A percentile compares a stretch with the other conserved stretches of the same genome.
These are phyloP conservation scores for Pungitius pungitius DNA, from an alignment of 2,113 vertebrate species.

Conservation along the genomic window DNA sequence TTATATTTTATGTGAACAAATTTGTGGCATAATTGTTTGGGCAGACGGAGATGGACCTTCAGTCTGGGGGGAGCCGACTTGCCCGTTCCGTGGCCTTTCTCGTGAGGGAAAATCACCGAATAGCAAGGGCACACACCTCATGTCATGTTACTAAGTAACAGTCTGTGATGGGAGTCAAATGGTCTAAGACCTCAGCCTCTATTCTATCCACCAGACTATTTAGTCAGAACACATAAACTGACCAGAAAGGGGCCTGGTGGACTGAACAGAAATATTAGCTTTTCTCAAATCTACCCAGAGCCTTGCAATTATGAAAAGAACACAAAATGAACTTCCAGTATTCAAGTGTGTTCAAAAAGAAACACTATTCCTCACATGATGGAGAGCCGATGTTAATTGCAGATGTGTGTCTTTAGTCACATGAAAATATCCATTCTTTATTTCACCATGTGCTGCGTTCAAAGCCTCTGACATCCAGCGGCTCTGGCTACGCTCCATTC, in stretches of 20 bases:
- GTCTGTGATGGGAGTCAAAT: conserved; percentile 23
- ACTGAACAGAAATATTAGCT: conserved; percentile 1
- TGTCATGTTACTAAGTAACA: conserved; percentile 54
- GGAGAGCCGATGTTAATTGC: neutral
- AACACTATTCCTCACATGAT: neutral
- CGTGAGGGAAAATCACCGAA: conserved; percentile 57
- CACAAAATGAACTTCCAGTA: neutral
- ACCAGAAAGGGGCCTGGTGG: conserved; percentile 10
- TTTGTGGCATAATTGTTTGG: conserved; percentile 72
- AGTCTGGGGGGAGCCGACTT: conserved; percentile 61
- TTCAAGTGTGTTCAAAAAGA: neutral
- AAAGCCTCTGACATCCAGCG: conserved; percentile 15
- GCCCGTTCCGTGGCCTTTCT: conserved; percentile 34
- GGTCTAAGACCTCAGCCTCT: conserved; percentile 15
- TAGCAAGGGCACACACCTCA: conserved; percentile 56
- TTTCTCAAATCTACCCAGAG: neutral
- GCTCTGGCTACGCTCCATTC: conserved; percentile 29
- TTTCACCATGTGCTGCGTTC: conserved; percentile 30
- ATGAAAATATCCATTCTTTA: conserved; percentile 12
- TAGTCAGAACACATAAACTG: conserved; percentile 11
- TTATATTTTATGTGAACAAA: conserved; percentile 75
- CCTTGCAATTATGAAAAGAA: neutral
- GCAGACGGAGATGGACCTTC: conserved; percentile 66
- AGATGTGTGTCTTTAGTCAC: conserved; percentile 14
- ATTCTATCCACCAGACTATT: conserved; percentile 19